Percentiles rank a stretch among this genome's conserved stretches.
Evolutionary conservation across 2,113 vertebrate genomes (phyloP).

Genomic region (Indicator maculatus): DNA sequence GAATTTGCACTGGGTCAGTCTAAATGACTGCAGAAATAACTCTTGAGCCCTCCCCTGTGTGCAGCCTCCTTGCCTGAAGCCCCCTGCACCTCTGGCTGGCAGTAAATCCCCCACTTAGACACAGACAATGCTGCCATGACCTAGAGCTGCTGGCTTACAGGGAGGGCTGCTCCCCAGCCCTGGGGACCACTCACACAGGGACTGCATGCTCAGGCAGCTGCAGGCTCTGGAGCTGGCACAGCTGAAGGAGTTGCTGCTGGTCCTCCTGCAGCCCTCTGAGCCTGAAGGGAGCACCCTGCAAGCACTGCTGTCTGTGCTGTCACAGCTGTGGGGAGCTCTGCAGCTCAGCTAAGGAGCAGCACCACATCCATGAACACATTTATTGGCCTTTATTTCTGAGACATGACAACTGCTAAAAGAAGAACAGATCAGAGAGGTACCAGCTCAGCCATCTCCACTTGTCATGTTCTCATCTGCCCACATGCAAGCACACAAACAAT

Average conservation of each 20-base stretch:
- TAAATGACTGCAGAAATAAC: neutral
- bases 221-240: neutral
- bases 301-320: neutral
- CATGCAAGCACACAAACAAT: neutral
- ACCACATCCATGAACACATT: rapidly evolving
- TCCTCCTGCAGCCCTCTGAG: neutral
- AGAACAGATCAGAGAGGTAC: neutral
- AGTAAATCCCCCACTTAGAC: neutral
- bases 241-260: neutral
- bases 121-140: neutral
- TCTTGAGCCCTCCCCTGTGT: rapidly evolving
- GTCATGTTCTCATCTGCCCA: neutral
- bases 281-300: neutral
- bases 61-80: neutral
- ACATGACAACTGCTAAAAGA: neutral
- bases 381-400: neutral
- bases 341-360: neutral
- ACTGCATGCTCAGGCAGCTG: rapidly evolving
- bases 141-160: neutral
- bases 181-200: neutral
- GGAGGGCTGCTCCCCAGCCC: neutral
- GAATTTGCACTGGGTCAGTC: neutral
- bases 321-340: neutral
- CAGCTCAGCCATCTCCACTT: neutral
- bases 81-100: neutral